Evolutionary conservation across 2,797 vertebrate species (phyloP).

Genomic region (Todus mexicanus): DNA sequence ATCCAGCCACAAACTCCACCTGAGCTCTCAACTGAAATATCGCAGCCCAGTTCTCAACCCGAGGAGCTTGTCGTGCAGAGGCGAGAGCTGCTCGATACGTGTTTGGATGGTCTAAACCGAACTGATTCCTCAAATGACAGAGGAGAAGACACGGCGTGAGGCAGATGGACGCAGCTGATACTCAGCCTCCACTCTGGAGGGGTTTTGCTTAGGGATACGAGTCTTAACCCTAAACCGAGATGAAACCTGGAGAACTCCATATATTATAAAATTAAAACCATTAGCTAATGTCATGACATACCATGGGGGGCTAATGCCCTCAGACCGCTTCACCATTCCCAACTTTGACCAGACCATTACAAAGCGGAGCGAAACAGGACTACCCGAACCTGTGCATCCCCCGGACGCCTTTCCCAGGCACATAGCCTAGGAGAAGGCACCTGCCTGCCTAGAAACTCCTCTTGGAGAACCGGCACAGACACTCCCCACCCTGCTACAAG

Average conservation of each 20-base stretch:
- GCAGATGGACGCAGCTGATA: not conserved
- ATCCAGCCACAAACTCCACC: not conserved
- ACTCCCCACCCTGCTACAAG: not conserved
- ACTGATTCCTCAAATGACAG: not conserved
- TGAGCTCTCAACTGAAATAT: not conserved
- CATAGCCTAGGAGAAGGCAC: not conserved
- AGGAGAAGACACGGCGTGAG: not conserved
- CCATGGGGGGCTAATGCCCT: not conserved
- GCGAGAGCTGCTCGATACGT: accelerated
- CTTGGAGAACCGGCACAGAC: not conserved
- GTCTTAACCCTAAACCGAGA: not conserved
- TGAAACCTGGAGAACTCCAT: not conserved
- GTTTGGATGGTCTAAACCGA: not conserved
- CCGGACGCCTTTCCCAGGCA: not conserved
- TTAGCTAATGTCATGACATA: not conserved
- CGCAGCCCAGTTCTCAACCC: not conserved
- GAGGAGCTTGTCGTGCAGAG: not conserved
- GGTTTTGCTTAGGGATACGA: not conserved
- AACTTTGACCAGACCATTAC: not conserved
- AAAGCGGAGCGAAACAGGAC: not conserved
- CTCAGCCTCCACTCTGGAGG: not conserved
- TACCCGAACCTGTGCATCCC: not conserved
- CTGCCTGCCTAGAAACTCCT: not conserved
- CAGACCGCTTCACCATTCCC: not conserved
- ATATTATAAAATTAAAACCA: not conserved